Evolutionary conservation across 2,888 invertebrate genomes (phyloP).

Genomic region (Catocala nupta): DNA sequence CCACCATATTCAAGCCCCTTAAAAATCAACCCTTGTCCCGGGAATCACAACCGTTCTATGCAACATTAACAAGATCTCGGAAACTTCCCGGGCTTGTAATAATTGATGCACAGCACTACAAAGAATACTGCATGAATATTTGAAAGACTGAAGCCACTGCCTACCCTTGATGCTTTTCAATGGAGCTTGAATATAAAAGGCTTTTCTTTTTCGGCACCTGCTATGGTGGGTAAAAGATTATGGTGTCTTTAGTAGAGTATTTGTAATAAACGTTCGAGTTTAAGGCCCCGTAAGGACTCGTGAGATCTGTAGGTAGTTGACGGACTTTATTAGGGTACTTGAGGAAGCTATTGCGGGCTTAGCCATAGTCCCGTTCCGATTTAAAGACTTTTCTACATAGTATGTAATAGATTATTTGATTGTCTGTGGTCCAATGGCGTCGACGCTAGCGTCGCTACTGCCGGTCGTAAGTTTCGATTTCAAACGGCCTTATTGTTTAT

Average conservation of each 20-base stretch:
- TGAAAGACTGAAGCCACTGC: slow-evolving; percentile 22
- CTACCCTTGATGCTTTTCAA: slow-evolving; percentile 36
- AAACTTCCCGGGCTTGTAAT: slow-evolving; percentile 39
- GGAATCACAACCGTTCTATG: slow-evolving; percentile 45
- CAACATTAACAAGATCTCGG: slow-evolving; percentile 51
- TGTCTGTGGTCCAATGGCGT: no score
- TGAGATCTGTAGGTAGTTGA: neutral
- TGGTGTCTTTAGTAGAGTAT: slow-evolving; percentile 7
- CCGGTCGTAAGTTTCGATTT: no score
- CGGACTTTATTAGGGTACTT: neutral
- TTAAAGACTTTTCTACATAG: no score
- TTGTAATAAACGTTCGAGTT: slow-evolving; percentile 7
- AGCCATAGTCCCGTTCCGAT: neutral
- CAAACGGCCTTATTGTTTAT: no score
- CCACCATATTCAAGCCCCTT: neutral
- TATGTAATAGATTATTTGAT: no score
- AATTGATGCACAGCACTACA: slow-evolving; percentile 52
- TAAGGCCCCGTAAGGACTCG: neutral
- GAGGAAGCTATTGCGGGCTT: neutral
- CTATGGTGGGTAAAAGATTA: neutral
- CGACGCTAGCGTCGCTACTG: no score
- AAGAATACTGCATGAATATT: slow-evolving; percentile 50
- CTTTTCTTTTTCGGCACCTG: neutral
- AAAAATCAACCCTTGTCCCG: slow-evolving; percentile 15
- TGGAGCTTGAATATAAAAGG: slow-evolving; percentile 35